Base-by-base conservation (phyloP, 2,888 invertebrate species). In the Ctenicera cuprea region DNA sequence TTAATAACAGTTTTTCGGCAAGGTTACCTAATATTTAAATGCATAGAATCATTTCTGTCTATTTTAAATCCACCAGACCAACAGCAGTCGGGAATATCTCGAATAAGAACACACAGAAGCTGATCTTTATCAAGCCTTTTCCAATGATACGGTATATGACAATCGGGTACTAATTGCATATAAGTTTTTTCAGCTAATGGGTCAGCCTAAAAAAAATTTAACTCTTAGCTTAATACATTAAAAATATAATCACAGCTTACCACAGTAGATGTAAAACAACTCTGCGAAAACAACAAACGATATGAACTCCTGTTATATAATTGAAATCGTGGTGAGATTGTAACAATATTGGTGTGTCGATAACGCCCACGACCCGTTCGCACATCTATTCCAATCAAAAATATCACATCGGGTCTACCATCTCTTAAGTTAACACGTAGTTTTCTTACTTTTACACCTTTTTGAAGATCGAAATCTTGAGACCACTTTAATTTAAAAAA, bases 141-240 rank as follows among this genome's bases (percentile, higher is more conserved):
- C 98, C 99, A 99, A 88, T 99, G 98, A 89, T 97, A 99, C 16
- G 98, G 95, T 88, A 98, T 92, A 86, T 94, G 94, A 85, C 96
- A 96, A 78, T 95, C 94, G 0, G 97, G 92, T 82, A 96, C 92
- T 0, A 97, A 94, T 72, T 92, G 91, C 83, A 97, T 90, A 86
- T 93, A 92, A 54, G 93, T 92, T 41, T 92, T 90, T 82, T 90
- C 77, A 22, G 70, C 89, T 74, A 26, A 79, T 70, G 92, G 92
- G 87, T 94, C 92, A 80, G 88, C 90, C 92, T 92, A 83, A 22
- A 81, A 54, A 9, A 74, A 16, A 59, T 12, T 4, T 50, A 2
- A 22, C 3, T 30, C 3, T 18, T 18, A 18, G 14, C 22, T 16
- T 37, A 11, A 38, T 12, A 11, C 7, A 26, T 54, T 18, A 37